phyloP scores from a whole-genome alignment of 2,113 vertebrate genomes.

The Tachysurus vachellii region DNA sequence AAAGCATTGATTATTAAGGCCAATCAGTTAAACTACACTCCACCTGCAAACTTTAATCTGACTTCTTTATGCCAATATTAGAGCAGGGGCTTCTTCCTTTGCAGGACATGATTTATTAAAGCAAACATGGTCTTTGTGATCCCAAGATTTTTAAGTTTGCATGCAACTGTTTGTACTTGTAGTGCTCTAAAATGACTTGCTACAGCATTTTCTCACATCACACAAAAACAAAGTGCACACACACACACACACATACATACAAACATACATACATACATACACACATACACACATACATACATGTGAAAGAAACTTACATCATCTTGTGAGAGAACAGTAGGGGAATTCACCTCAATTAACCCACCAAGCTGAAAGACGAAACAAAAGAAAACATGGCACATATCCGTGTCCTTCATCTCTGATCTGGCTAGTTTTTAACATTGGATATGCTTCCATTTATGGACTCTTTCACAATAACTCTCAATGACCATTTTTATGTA shows the following conservation, averaged over 20 bases:
- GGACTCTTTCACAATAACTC: neutral
- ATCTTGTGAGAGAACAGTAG: conserved; percentile 73
- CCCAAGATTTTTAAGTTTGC: neutral
- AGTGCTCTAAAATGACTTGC: neutral
- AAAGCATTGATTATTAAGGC: neutral
- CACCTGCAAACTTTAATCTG: neutral
- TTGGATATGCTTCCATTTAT: neutral
- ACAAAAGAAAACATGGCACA: conserved; percentile 8
- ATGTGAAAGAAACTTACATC: conserved; percentile 62
- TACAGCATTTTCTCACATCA: neutral
- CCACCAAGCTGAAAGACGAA: conserved; percentile 74
- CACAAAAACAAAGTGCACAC: neutral
- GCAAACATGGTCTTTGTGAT: neutral
- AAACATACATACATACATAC: no score
- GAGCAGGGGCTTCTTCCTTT: neutral
- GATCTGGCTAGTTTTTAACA: neutral
- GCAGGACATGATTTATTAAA: neutral
- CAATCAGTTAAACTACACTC: neutral
- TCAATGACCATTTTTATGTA: neutral
- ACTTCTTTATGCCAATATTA: neutral
- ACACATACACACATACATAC: no score
- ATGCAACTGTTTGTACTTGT: neutral
- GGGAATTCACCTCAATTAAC: conserved; percentile 30
- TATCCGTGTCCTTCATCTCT: neutral
- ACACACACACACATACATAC: no score